These are phyloP conservation scores for Cyrtonyx montezumae DNA, from an alignment of 2,113 vertebrate species.

Conservation along the genomic window DNA sequence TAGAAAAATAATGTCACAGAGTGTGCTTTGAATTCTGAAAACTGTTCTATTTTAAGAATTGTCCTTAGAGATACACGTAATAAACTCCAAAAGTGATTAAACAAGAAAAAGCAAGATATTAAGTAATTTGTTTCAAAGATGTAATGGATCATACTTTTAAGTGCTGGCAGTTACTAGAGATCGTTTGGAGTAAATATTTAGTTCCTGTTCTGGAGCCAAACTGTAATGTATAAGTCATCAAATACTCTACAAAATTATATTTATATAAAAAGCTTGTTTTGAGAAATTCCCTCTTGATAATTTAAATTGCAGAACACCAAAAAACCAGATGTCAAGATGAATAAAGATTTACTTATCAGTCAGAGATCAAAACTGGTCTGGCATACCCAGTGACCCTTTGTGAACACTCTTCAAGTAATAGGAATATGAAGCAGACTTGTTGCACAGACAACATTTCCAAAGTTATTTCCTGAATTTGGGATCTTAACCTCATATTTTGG, in stretches of 20 bases:
- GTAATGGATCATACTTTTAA: background rate
- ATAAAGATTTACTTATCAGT: background rate
- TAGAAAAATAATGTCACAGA: background rate
- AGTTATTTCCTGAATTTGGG: too few relatives aligned
- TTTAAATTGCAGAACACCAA: background rate
- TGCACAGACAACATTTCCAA: too few relatives aligned
- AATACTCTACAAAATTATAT: background rate
- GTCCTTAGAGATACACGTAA: background rate
- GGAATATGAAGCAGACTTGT: too few relatives aligned
- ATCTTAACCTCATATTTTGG: too few relatives aligned
- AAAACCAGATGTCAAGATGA: background rate
- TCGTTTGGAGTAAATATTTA: background rate
- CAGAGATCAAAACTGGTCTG: background rate
- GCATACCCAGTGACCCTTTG: background rate
- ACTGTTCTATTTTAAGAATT: background rate
- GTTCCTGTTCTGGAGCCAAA: background rate
- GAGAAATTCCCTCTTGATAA: background rate
- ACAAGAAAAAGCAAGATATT: background rate
- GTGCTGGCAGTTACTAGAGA: background rate
- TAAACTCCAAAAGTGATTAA: background rate
- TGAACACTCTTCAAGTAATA: background rate
- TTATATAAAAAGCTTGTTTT: background rate
- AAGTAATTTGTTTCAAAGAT: background rate
- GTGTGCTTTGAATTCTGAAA: background rate
- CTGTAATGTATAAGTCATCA: background rate